Conservation (phyloP, 2,888 invertebrate genomes). For the Platynereis dumerilii region DNA sequence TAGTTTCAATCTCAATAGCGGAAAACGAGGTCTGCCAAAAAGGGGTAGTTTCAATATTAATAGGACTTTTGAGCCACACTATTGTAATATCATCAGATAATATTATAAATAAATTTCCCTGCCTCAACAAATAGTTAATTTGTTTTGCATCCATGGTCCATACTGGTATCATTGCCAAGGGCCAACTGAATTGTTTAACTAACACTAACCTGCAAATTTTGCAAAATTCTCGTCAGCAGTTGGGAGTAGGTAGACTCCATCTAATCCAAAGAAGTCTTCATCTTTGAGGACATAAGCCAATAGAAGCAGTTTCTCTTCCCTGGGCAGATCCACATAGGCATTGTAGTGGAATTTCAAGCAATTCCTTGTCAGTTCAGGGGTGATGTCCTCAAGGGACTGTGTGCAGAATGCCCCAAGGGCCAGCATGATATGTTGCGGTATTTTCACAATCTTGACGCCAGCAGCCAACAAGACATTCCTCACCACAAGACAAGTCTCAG, state of each 20-base stretch:
- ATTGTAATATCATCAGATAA: too few relatives aligned
- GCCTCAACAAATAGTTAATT: too few relatives aligned
- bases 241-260: slow-evolving; percentile 34
- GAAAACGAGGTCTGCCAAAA: too few relatives aligned
- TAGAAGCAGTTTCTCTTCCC: slow-evolving; percentile 19
- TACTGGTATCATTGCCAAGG: background rate
- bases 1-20: too few relatives aligned
- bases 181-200: too few relatives aligned
- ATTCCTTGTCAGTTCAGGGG: slow-evolving; percentile 23
- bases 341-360: slow-evolving; percentile 15
- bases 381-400: slow-evolving; percentile 18
- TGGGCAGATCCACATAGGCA: slow-evolving; percentile 14
- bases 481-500: slow-evolving; percentile 14
- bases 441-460: slow-evolving; percentile 23
- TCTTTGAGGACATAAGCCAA: slow-evolving; percentile 34
- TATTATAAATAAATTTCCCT: too few relatives aligned
- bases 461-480: slow-evolving; percentile 23
- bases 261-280: slow-evolving; percentile 31
- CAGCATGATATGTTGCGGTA: slow-evolving; percentile 32
- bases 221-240: slow-evolving; percentile 33
- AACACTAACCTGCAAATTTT: slow-evolving; percentile 24
- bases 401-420: slow-evolving; percentile 32
- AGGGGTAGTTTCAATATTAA: too few relatives aligned
- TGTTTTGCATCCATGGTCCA: too few relatives aligned
- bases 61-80: too few relatives aligned